Evolutionary conservation across 1,140 invertebrate species (phyloP).

Genomic region (Leptopilina clavipes): DNA sequence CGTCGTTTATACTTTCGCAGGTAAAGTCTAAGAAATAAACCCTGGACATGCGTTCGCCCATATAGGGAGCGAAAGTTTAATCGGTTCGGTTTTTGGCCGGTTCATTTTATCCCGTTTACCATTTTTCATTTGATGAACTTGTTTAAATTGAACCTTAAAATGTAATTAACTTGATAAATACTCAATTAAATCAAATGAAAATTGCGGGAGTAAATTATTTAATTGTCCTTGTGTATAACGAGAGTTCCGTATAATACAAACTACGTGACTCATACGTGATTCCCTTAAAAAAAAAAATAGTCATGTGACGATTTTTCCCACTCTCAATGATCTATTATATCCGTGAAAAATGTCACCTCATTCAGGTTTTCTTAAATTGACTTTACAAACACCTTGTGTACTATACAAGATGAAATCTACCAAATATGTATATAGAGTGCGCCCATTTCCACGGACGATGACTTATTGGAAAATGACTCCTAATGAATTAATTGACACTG

Average conservation of each 20-base stretch:
- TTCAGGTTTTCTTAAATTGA: conserved; percentile 45
- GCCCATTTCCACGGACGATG: conserved; percentile 42
- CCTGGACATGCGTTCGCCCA: conserved; percentile 62
- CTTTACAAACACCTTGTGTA: conserved; percentile 49
- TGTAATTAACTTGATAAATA: conserved; percentile 4
- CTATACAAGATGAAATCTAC: conserved; percentile 45
- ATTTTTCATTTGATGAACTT: conserved; percentile 35
- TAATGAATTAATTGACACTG: conserved; percentile 16
- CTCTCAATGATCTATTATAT: conserved; percentile 41
- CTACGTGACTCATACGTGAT: conserved; percentile 46
- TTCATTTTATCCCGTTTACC: conserved; percentile 36
- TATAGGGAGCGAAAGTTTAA: conserved; percentile 73
- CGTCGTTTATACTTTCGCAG: conserved; percentile 21
- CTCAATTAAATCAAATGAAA: conserved; percentile 22
- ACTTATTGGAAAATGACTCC: conserved; percentile 1
- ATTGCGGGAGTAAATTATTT: conserved; percentile 19
- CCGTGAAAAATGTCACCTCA: conserved; percentile 45
- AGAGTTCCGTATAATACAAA: conserved; percentile 39
- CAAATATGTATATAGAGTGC: conserved; percentile 53
- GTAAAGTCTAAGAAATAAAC: conserved; percentile 52
- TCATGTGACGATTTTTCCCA: conserved; percentile 41
- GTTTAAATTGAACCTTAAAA: background rate
- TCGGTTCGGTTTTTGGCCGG: conserved; percentile 53
- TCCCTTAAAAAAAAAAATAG: conserved; percentile 37
- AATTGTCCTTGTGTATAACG: conserved; percentile 13